Percentiles rank a stretch among this genome's conserved stretches.
Conservation (phyloP, 2,113 vertebrate species). For the Cnemophilus loriae region DNA sequence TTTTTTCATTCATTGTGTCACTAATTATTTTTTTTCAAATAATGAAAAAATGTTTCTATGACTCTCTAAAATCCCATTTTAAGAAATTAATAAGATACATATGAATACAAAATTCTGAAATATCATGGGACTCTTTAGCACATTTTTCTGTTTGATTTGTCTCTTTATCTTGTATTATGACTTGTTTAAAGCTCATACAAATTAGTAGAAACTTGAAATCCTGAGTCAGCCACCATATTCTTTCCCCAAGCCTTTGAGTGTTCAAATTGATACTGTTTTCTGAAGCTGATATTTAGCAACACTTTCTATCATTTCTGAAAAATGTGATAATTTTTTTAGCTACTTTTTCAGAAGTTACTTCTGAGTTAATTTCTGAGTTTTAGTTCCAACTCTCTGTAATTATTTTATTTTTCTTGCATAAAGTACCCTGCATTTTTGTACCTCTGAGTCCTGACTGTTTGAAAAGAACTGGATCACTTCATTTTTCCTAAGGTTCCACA, state of each 20-base stretch:
- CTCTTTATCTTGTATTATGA: not conserved
- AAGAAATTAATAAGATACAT: not conserved
- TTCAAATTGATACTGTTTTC: not conserved
- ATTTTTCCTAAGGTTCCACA: not conserved
- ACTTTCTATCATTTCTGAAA: not conserved
- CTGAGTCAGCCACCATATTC: not conserved
- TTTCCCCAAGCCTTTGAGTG: not conserved
- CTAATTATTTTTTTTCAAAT: not conserved
- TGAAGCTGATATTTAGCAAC: not conserved
- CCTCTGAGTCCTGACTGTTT: not conserved
- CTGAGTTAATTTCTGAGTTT: not conserved
- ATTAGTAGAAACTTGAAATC: not conserved
- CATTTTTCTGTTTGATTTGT: not conserved
- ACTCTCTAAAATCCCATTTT: not conserved
- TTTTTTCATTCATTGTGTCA: not conserved
- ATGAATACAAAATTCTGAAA: not conserved
- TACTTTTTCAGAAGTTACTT: not conserved
- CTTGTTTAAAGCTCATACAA: not conserved
- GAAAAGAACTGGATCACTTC: not conserved
- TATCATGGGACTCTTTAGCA: not conserved
- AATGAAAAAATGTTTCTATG: not conserved
- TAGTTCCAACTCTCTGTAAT: not conserved
- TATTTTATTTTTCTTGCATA: not conserved
- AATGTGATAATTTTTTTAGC: not conserved
- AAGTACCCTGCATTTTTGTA: not conserved